Evolutionary conservation across 2,888 invertebrate species (phyloP), one percentile per base, ranked within the genome.

Genomic region (Agelastica alni): DNA sequence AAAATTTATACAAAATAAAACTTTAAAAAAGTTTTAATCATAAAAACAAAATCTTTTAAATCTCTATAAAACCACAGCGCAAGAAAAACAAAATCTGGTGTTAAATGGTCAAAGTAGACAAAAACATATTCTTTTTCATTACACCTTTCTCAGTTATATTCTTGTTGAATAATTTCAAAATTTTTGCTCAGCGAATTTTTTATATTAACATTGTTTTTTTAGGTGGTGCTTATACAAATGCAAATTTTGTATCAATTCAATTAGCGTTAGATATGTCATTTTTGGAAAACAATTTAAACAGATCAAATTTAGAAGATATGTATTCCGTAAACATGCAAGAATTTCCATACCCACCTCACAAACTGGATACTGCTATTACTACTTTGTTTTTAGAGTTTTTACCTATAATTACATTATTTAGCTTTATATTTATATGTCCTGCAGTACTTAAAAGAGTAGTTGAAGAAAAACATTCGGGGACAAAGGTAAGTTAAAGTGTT

Each of bases 391-490:
- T 68, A 45, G 52, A 68, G 17, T 64, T 76, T 28, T 61, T 80
- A 54, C 78, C 80, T 0, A 59, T 76, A 17, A 64, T 78, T 10
- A 75, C 78, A 2, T 64, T 79, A 6, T 72, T 79, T 60, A 76
- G 77, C 60, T 83, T 79, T 58, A 56, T 81, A 31, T 77, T 83
- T 44, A 70, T 79, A 6, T 83, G 82, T 65, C 80, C 83, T 7
- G 78, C 79, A 13, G 78, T 81, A 42, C 63, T 83, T 39, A 78
- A 82, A 61, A 77, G 81, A 42, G 75, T 83, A 34, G 82, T 84
- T 1, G 82, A 83, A 67, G 85, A 85, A 67, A 84, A 84, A 64
- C 76, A 79, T 59, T 78, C 81, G 46, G 85, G 85, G 32, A 78
- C 82, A 22, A 83, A 82, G 74, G 83, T 82, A 71, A 64, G 58